A percentile compares a stretch with the other conserved stretches of the same genome.
phyloP scores from a whole-genome alignment of 2,888 invertebrate species.

The Agriotes lineatus region DNA sequence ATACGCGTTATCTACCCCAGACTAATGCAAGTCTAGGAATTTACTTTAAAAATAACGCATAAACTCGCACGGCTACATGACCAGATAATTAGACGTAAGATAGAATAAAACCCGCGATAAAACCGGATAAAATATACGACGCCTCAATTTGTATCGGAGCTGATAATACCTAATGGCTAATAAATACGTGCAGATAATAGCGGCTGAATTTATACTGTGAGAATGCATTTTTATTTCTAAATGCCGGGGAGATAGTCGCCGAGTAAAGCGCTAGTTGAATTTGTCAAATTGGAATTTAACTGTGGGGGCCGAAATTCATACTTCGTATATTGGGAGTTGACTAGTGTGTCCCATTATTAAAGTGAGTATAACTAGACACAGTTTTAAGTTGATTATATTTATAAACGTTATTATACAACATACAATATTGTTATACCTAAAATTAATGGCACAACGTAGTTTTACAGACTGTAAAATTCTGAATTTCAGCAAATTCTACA shows the following conservation, averaged over 20 bases:
- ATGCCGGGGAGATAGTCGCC: constrained; percentile 31
- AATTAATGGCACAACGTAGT: too few relatives aligned
- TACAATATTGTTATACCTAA: too few relatives aligned
- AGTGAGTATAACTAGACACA: too few relatives aligned
- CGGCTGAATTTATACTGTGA: constrained; percentile 40
- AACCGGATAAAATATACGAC: constrained; percentile 48
- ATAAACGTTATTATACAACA: too few relatives aligned
- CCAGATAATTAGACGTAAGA: constrained; percentile 49
- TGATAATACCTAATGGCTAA: constrained; percentile 50
- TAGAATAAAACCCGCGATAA: constrained; percentile 47
- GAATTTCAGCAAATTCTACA: too few relatives aligned
- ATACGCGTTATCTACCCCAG: constrained; percentile 50
- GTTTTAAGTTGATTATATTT: too few relatives aligned
- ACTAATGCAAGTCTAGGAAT: constrained; percentile 54
- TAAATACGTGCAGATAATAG: constrained; percentile 46
- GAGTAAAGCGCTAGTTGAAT: constrained; percentile 19
- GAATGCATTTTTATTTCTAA: constrained; percentile 39
- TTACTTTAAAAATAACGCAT: constrained; percentile 51
- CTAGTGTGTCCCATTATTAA: too few relatives aligned
- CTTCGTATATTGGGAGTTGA: too few relatives aligned
- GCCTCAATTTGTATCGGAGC: constrained; percentile 50
- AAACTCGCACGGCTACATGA: constrained; percentile 48
- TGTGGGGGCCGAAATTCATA: too few relatives aligned
- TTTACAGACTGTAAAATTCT: too few relatives aligned
- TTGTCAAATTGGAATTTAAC: too few relatives aligned